A percentile compares a stretch with the other conserved stretches of the same genome.
Evolutionary conservation across 2,113 vertebrate genomes (phyloP).

Genomic region (Rallus limicola): DNA sequence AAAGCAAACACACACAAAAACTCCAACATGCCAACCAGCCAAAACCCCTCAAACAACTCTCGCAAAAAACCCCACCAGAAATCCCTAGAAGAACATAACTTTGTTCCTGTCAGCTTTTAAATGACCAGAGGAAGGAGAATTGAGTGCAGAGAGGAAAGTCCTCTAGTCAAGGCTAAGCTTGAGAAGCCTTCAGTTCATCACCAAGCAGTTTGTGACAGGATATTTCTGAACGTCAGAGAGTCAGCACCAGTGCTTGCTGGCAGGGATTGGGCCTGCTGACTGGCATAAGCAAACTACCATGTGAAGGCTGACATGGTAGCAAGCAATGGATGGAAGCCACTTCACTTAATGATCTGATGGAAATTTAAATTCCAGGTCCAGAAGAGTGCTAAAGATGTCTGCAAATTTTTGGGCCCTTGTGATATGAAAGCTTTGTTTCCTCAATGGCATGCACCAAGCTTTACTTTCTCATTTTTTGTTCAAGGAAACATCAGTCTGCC

Average conservation of each 20-base stretch:
- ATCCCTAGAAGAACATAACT: not conserved
- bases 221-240: not conserved
- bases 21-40: not conserved
- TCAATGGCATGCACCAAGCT: fast-evolving
- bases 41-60: not conserved
- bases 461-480: not conserved
- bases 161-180: not conserved
- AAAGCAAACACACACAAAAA: not conserved
- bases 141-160: not conserved
- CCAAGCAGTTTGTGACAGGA: not conserved
- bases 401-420: not conserved
- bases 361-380: not conserved
- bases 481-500: not conserved
- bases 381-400: not conserved
- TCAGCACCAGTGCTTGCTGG: not conserved
- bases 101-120: not conserved
- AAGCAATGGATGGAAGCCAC: not conserved
- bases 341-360: not conserved
- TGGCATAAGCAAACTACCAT: not conserved
- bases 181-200: not conserved
- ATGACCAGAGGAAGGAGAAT: not conserved
- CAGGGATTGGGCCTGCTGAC: not conserved
- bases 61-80: not conserved
- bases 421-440: not conserved
- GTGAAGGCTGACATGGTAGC: not conserved